Conservation (phyloP, 2,113 vertebrate species). For the Cricetomys ansorgei region DNA sequence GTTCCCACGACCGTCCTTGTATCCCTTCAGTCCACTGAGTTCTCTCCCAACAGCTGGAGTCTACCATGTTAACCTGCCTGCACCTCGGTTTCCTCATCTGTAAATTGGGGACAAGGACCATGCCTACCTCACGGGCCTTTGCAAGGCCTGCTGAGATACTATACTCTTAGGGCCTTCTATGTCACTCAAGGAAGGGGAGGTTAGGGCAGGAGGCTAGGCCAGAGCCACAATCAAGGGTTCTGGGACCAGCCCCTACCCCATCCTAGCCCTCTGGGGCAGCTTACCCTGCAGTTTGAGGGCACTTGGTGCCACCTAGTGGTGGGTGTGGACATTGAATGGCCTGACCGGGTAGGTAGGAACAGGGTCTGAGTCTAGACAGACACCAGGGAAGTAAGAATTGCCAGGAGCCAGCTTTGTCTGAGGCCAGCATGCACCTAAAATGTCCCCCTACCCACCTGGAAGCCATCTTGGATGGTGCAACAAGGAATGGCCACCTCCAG, state of each 20-base stretch:
- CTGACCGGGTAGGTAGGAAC: background rate
- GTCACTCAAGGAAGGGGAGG: background rate
- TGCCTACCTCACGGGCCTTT: background rate
- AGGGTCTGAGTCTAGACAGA: background rate
- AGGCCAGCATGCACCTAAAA: background rate
- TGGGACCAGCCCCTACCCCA: background rate
- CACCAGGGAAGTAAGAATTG: background rate
- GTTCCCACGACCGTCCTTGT: too few species aligned
- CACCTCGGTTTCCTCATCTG: conserved; percentile 35
- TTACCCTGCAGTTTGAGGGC: background rate
- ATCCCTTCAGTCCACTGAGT: background rate
- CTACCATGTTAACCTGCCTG: too few species aligned
- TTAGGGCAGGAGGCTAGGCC: background rate
- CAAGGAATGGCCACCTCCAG: background rate
- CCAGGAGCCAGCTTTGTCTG: background rate
- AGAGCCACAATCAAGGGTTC: too few species aligned
- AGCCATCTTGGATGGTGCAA: background rate
- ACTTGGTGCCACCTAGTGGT: conserved; percentile 76
- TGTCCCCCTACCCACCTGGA: background rate
- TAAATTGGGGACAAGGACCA: background rate
- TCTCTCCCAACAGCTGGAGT: accelerated
- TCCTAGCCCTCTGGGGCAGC: background rate
- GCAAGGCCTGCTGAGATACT: background rate
- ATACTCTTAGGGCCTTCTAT: background rate
- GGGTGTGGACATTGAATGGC: background rate